Base-by-base conservation (phyloP, 2,888 invertebrate genomes). In the Lasioglossum figueresi region DNA sequence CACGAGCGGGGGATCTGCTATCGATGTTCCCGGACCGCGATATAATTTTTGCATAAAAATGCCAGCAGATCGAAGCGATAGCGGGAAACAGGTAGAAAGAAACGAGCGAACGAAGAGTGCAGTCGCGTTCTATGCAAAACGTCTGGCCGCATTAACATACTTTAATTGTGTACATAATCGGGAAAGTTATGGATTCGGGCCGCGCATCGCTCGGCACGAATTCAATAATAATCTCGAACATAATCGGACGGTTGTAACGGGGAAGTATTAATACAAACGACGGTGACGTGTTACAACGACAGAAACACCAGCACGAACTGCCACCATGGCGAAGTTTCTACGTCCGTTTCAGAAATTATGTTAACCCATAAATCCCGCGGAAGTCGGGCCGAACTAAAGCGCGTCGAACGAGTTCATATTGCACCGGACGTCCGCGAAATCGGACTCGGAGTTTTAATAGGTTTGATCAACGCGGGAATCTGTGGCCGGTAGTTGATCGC, bases 291-390 rank as follows among this genome's bases (percentile, higher is more conserved):
- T 37, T 31, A 70, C 74, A 19, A 76, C 76, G 45, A 16, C 40
- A 48, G 80, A 66, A 76, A 43, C 66, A 73, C 72, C 76, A 31
- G 56, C 78, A 78, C 89, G 82, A 84, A 82, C 82, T 73, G 73
- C 79, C 76, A 48, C 23, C 52, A 6, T 12, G 48, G 27, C 80
- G 68, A 70, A 75, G 76, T 83, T 76, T 14, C 83, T 31, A 71
- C 81, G 83, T 75, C 76, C 73, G 79, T 83, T 73, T 79, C 79
- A 77, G 80, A 87, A 81, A 88, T 87, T 86, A 81, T 72, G 87
- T 87, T 85, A 89, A 88, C 76, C 83, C 81, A 82, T 79, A 89
- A 87, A 87, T 85, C 88, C 89, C 66, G 80, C 79, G 76, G 71
- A 80, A 66, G 63, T 43, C 27, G 40, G 4, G 12, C 78, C 81